Conservation (phyloP, 2,113 vertebrate species). For the Antechinus stuartii region DNA sequence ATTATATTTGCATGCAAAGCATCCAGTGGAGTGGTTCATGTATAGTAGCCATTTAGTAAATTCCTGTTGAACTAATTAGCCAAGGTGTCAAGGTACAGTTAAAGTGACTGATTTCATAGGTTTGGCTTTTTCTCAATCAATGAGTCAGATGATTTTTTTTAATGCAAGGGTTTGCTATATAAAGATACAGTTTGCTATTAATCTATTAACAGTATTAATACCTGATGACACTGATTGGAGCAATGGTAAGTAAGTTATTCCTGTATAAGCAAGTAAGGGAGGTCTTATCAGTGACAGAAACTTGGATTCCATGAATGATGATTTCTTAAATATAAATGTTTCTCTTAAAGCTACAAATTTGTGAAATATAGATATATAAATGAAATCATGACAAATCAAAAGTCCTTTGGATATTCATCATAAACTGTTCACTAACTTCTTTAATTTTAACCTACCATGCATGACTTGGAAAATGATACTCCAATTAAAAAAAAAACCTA, state of each 20-base stretch:
- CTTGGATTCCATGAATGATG: neutral
- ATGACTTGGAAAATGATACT: neutral
- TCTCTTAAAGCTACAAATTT: neutral
- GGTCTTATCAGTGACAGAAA: neutral
- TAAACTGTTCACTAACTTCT: neutral
- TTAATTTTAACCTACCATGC: neutral
- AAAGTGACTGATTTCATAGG: neutral
- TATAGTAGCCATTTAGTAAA: neutral
- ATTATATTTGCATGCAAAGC: neutral
- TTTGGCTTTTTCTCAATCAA: neutral
- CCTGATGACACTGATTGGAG: neutral
- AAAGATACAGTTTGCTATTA: neutral
- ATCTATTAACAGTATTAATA: neutral
- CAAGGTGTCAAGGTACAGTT: neutral
- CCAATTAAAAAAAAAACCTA: neutral
- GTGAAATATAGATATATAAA: neutral
- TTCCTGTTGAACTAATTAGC: neutral
- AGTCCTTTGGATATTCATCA: neutral
- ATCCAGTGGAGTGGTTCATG: neutral
- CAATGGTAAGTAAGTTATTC: neutral
- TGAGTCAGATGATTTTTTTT: neutral
- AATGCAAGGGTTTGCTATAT: neutral
- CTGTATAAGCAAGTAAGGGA: neutral
- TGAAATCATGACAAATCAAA: neutral
- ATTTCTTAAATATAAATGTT: neutral